These are phyloP conservation scores for Drosophila tanythrix DNA, from an alignment of 2,888 invertebrate species.

Conservation along the genomic window DNA sequence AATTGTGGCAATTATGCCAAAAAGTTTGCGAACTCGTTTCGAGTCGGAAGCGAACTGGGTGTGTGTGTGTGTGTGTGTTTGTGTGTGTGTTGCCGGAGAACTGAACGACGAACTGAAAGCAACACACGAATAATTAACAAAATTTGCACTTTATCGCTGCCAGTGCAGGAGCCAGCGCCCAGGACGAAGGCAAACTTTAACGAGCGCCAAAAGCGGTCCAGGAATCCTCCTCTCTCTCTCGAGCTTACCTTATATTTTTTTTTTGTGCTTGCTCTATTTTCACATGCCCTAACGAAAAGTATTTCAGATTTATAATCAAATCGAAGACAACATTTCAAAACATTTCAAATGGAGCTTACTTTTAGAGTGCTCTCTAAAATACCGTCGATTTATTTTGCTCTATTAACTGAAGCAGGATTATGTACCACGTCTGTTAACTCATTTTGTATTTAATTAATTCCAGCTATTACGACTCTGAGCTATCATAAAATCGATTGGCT, in stretches of 20 bases:
- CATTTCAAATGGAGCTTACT: not conserved
- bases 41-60: slow-evolving; percentile 29
- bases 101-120: slow-evolving; percentile 40
- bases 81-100: slow-evolving; percentile 2
- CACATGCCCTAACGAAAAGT: slow-evolving; percentile 10
- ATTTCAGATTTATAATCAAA: not conserved
- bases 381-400: not conserved
- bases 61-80: not conserved
- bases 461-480: not conserved
- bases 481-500: not conserved
- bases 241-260: slow-evolving; percentile 20
- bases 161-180: slow-evolving; percentile 55
- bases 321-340: not conserved
- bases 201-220: slow-evolving; percentile 29
- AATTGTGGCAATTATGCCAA: slow-evolving; percentile 80
- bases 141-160: slow-evolving; percentile 82
- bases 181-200: slow-evolving; percentile 39
- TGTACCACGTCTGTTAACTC: not conserved
- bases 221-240: slow-evolving; percentile 44
- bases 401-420: not conserved
- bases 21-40: slow-evolving; percentile 60
- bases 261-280: not conserved
- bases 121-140: slow-evolving; percentile 81
- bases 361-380: not conserved
- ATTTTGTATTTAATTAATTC: not conserved